Conservation (phyloP, 2,113 vertebrate species). For the Marmota flaviventris region DNA sequence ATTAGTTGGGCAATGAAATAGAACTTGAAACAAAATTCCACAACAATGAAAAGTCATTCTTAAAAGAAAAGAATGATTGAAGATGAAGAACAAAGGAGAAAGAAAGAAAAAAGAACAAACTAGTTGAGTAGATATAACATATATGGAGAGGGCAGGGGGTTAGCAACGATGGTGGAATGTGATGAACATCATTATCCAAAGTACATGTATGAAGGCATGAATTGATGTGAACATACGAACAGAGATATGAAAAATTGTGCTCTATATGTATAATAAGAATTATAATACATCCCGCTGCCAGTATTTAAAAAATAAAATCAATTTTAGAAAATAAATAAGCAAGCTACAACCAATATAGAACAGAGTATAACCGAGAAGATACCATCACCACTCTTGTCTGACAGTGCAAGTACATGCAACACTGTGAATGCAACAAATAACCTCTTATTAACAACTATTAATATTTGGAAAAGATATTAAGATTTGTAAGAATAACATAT, state of each 20-base stretch:
- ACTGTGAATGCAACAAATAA: slow-evolving; percentile 22
- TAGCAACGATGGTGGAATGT: no score
- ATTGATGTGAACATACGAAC: no score
- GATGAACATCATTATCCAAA: no score
- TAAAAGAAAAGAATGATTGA: slow-evolving; percentile 45
- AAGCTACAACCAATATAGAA: neutral
- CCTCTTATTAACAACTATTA: slow-evolving; percentile 43
- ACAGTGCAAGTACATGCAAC: neutral
- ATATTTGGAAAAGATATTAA: slow-evolving; percentile 35
- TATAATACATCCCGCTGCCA: no score
- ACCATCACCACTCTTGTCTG: neutral
- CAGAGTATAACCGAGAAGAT: neutral
- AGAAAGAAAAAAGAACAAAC: neutral
- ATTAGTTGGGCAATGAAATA: slow-evolving; percentile 11
- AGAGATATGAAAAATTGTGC: no score
- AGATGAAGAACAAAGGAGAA: neutral
- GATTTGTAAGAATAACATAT: neutral
- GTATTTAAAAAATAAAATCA: no score
- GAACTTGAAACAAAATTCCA: slow-evolving; percentile 45
- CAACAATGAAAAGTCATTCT: slow-evolving; percentile 38
- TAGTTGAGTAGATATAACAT: neutral
- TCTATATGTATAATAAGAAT: no score
- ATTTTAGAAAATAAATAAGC: neutral
- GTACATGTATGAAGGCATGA: no score
- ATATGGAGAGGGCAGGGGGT: neutral